These are phyloP conservation scores for Steinernema feltiae DNA, from an alignment of 1,140 invertebrate species.

Conservation along the genomic window DNA sequence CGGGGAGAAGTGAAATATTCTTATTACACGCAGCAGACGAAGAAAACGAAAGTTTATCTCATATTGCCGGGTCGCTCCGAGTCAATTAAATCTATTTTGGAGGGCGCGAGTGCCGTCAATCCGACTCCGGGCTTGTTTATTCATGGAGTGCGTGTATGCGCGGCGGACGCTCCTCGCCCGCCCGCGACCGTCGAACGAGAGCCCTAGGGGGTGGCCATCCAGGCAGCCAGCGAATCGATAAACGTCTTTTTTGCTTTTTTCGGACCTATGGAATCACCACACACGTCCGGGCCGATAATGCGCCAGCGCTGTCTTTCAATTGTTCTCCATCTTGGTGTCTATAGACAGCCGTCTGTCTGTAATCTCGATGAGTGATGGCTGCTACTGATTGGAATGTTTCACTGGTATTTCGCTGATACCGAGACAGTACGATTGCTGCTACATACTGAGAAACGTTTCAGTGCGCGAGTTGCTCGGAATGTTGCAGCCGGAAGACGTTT, in stretches of 20 bases:
- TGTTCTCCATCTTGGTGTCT: not conserved
- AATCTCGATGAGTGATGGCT: not conserved
- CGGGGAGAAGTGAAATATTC: not conserved
- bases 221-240: not conserved
- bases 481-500: no score
- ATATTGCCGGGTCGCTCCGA: not conserved
- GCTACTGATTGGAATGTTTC: not conserved
- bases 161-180: not conserved
- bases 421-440: no score
- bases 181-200: not conserved
- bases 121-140: not conserved
- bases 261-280: not conserved
- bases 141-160: no score
- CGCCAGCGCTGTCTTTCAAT: not conserved
- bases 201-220: not conserved
- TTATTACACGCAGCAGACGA: not conserved
- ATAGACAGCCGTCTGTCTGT: not conserved
- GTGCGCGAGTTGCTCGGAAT: no score
- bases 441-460: no score
- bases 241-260: not conserved
- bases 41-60: no score
- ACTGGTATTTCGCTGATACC: not conserved
- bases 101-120: not conserved
- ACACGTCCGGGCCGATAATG: not conserved
- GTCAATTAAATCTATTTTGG: not conserved